These are phyloP conservation scores for Melitaea athalia DNA, from an alignment of 2,888 invertebrate species.

Conservation along the genomic window DNA sequence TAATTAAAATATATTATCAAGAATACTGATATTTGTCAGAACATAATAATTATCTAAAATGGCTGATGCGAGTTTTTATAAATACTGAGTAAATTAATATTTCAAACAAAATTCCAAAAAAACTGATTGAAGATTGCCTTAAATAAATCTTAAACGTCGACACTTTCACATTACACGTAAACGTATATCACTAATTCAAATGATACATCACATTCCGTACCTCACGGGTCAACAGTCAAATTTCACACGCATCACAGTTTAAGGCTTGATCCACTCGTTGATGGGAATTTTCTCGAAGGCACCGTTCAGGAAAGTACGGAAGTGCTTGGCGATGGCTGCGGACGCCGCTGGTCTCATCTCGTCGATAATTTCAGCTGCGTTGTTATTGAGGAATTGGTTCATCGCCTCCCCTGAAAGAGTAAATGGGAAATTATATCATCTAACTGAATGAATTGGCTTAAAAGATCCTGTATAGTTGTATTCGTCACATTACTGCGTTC, in stretches of 20 bases:
- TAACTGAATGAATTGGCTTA: too few species aligned
- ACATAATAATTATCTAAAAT: not conserved
- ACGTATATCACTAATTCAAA: constrained; percentile 6
- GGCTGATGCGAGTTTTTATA: not conserved
- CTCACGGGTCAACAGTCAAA: not conserved
- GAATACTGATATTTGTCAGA: not conserved
- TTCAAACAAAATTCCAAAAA: not conserved
- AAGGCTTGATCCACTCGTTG: constrained; percentile 85
- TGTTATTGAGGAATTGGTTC: constrained; percentile 92
- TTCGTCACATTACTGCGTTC: too few species aligned
- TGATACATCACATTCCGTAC: constrained; percentile 17
- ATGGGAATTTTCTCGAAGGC: constrained; percentile 88
- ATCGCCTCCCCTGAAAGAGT: constrained; percentile 86
- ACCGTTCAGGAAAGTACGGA: constrained; percentile 87
- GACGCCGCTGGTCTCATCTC: constrained; percentile 92
- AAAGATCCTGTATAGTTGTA: too few species aligned
- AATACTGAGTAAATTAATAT: not conserved
- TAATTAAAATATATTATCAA: not conserved
- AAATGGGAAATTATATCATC: not conserved
- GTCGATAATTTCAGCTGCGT: constrained; percentile 89
- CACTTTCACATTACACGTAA: not conserved
- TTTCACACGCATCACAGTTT: constrained; percentile 34
- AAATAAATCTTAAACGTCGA: not conserved
- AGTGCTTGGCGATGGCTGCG: constrained; percentile 87
- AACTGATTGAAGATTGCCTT: not conserved